These are phyloP conservation scores for Anseranas semipalmata DNA, from an alignment of 2,113 vertebrate species.

Conservation along the genomic window DNA sequence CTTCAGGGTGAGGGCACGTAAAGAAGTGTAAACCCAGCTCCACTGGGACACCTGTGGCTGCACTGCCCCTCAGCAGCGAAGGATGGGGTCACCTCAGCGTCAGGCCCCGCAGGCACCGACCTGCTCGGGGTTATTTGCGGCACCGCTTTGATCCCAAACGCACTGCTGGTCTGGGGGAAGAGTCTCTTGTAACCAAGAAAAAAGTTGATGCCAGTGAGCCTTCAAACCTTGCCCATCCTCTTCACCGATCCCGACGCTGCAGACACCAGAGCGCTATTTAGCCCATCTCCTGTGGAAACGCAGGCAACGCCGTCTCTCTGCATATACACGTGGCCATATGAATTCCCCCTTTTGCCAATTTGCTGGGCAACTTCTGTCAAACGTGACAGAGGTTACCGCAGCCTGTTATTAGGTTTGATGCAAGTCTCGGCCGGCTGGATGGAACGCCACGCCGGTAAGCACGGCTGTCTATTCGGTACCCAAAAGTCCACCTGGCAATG, in stretches of 20 bases:
- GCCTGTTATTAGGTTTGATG: rapidly evolving
- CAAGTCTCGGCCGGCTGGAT: neutral
- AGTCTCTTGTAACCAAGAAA: neutral
- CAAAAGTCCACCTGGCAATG: rapidly evolving
- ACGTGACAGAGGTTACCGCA: rapidly evolving
- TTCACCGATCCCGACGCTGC: rapidly evolving
- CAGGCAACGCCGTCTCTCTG: neutral
- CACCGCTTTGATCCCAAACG: neutral
- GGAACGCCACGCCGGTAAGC: rapidly evolving
- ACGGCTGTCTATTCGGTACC: rapidly evolving
- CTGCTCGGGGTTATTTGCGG: neutral
- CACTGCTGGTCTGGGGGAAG: neutral
- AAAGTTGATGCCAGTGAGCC: neutral
- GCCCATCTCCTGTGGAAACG: rapidly evolving
- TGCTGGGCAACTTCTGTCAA: neutral
- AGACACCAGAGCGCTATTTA: rapidly evolving
- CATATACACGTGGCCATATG: rapidly evolving
- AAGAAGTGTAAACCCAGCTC: neutral
- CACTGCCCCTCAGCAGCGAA: neutral
- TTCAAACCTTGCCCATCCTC: neutral
- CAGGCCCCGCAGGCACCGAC: neutral
- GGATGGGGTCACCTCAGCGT: too few relatives aligned
- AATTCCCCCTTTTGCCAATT: neutral
- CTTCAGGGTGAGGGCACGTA: neutral
- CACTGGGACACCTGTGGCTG: neutral